phyloP scores from a whole-genome alignment of 2,797 vertebrate species.

The Myiotriccus ornatus region DNA sequence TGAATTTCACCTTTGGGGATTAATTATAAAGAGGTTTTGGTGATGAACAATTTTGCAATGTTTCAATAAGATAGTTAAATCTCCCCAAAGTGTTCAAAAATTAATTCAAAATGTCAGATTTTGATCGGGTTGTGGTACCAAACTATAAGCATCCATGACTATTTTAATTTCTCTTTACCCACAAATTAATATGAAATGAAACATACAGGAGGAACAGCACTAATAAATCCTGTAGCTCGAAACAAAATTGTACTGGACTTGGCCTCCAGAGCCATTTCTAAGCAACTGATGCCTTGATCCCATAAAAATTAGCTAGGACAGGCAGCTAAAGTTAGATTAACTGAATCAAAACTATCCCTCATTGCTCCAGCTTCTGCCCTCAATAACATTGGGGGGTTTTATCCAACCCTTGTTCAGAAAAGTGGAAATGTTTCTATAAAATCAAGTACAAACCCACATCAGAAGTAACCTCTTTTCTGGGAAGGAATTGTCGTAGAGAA shows the following conservation, averaged over 20 bases:
- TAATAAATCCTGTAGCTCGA: neutral
- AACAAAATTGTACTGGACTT: neutral
- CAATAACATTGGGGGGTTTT: neutral
- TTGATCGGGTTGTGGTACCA: neutral
- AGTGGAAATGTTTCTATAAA: neutral
- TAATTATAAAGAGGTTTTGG: slow-evolving; percentile 43
- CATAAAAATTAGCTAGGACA: neutral
- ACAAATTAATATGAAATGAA: neutral
- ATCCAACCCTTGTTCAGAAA: neutral
- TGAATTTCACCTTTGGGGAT: slow-evolving; percentile 36
- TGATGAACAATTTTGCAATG: slow-evolving; percentile 1
- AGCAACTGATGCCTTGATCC: neutral
- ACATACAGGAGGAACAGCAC: neutral
- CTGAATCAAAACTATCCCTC: neutral
- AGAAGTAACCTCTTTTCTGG: neutral
- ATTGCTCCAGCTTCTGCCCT: neutral
- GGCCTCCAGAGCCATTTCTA: neutral
- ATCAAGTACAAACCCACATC: neutral
- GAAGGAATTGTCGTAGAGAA: neutral
- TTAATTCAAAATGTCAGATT: slow-evolving; percentile 7
- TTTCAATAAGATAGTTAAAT: slow-evolving; percentile 1
- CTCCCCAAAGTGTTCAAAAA: neutral
- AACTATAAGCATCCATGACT: neutral
- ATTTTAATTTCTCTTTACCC: neutral
- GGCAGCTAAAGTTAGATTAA: neutral